Evolutionary conservation across 2,888 invertebrate genomes (phyloP), one percentile per base, ranked within the genome.

Genomic region (Hirtodrosophila duncani): DNA sequence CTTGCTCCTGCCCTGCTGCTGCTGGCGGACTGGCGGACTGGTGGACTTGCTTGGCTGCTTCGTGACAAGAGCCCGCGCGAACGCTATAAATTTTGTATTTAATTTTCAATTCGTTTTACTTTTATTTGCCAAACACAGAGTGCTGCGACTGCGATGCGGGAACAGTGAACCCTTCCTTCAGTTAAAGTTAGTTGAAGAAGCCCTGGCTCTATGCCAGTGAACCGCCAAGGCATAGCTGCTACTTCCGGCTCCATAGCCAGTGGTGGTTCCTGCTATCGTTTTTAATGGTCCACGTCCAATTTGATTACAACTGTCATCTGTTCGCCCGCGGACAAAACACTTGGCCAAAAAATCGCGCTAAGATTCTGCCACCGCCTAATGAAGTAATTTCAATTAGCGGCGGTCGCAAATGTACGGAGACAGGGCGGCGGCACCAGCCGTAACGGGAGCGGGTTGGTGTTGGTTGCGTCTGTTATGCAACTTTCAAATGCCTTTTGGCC

Each of bases 81-180:
- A 79, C 53, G 58, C 70, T 61, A 69, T 78, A 77, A 70, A 67
- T 69, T 79, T 69, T 60, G 66, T 71, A 75, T 81, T 81, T 79
- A 81, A 72, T 77, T 82, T 82, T 71, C 63, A 75, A 79, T 71
- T 75, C 71, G 80, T 75, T 78, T 72, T 72, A 74, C 69, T 70
- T 71, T 79, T 75, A 75, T 50, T 79, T 70, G 61, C 57, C 37
- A 46, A 45, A 48, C 57, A 33, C 41, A 14, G 11, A 14, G 30
- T 10, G 46, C 52, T 29, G 23, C 50, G n/a, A n/a, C n/a, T n/a
- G n/a, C n/a, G n/a, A n/a, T n/a, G n/a, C n/a, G n/a, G n/a, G n/a
- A n/a, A n/a, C n/a, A n/a, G n/a, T n/a, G n/a, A n/a, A n/a, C n/a
- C n/a, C n/a, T n/a, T n/a, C n/a, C n/a, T n/a, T n/a, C n/a, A n/a